These are phyloP conservation scores for Plusia festucae DNA, from an alignment of 2,888 invertebrate genomes.

Conservation along the genomic window DNA sequence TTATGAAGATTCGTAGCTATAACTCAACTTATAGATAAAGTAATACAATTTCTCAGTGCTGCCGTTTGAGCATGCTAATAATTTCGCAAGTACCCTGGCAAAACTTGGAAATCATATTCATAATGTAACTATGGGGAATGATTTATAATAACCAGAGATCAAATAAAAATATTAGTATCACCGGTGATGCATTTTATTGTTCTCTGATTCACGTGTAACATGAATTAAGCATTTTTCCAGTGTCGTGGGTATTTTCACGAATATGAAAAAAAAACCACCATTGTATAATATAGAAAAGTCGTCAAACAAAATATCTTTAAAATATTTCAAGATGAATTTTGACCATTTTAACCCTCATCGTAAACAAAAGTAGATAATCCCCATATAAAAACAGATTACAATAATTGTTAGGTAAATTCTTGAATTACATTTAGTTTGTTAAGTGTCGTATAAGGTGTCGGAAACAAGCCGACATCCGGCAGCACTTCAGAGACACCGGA, in stretches of 20 bases:
- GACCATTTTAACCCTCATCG: too few relatives aligned
- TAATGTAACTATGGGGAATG: too few relatives aligned
- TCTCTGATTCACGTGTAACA: too few relatives aligned
- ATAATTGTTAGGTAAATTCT: not conserved
- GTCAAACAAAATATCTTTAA: too few relatives aligned
- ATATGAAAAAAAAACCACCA: too few relatives aligned
- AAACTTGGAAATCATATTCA: not conserved
- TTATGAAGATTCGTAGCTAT: not conserved
- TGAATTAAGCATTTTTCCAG: too few relatives aligned
- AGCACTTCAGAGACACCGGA: slow-evolving; percentile 60
- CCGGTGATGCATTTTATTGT: not conserved
- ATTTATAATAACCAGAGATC: not conserved
- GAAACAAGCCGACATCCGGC: slow-evolving; percentile 61
- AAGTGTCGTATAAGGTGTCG: slow-evolving; percentile 48
- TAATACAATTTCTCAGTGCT: not conserved
- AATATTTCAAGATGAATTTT: not conserved
- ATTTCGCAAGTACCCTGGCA: not conserved
- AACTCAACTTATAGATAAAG: slow-evolving; percentile 1
- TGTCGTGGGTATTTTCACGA: too few relatives aligned
- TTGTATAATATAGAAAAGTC: too few relatives aligned
- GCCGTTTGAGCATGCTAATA: slow-evolving; percentile 1
- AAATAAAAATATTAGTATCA: not conserved
- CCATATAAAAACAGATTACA: not conserved
- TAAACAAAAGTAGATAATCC: not conserved
- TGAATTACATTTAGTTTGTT: slow-evolving; percentile 11